Evolutionary conservation across 92 coral and sea anemone genomes (phyloP).

Genomic region (Isaurus tuberculatus): DNA sequence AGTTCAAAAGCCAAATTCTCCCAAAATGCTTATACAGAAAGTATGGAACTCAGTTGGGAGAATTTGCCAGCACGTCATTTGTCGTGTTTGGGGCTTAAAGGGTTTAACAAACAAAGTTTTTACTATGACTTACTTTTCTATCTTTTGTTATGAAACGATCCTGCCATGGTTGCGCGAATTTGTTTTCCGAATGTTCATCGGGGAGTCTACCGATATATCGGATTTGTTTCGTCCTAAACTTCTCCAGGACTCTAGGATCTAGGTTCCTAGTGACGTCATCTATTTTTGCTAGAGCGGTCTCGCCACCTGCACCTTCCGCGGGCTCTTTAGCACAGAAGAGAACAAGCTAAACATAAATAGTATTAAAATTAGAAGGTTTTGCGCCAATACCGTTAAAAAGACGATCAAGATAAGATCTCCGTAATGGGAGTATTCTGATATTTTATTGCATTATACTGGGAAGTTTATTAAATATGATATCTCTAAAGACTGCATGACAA

Average conservation of each 20-base stretch:
- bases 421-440: too few relatives aligned
- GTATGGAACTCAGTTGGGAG: too few relatives aligned
- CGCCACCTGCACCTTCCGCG: constrained; percentile 39
- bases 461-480: too few relatives aligned
- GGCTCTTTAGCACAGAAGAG: constrained; percentile 41
- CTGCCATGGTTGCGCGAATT: constrained; percentile 39
- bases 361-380: neutral
- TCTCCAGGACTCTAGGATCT: constrained; percentile 12
- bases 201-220: constrained; percentile 41
- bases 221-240: constrained; percentile 24
- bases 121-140: neutral
- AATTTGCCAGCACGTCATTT: too few relatives aligned
- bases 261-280: constrained; percentile 28
- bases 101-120: neutral
- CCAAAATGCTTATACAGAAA: too few relatives aligned
- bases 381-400: too few relatives aligned
- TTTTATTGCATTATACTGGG: too few relatives aligned
- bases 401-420: too few relatives aligned
- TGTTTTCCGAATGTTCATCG: constrained; percentile 14
- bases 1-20: too few relatives aligned
- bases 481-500: too few relatives aligned
- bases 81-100: too few relatives aligned
- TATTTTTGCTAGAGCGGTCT: constrained; percentile 30
- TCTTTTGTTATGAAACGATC: constrained; percentile 46
- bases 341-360: constrained; percentile 12